phyloP scores from a whole-genome alignment of 92 coral and sea anemone species.

The Epizoanthus ramosus region DNA sequence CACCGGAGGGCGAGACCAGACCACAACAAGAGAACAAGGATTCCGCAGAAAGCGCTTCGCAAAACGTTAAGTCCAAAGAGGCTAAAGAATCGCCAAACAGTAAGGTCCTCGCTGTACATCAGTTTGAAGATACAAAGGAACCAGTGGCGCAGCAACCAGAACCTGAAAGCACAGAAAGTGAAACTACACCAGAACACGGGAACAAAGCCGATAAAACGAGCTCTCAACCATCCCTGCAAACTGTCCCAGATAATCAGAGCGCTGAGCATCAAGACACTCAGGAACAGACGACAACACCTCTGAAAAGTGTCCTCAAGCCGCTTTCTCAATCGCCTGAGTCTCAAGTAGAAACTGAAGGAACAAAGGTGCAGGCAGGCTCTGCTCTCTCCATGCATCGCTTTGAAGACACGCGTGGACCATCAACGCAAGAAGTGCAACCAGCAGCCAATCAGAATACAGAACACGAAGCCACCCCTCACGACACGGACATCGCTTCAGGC shows the following conservation, averaged over 20 bases:
- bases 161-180: not conserved
- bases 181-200: not conserved
- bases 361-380: not conserved
- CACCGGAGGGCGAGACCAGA: not conserved
- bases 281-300: not conserved
- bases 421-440: not conserved
- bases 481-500: not conserved
- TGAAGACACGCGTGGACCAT: slow-evolving; percentile 6
- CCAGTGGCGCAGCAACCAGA: not conserved
- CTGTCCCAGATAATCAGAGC: not conserved
- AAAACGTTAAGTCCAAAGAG: not conserved
- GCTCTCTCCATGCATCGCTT: not conserved
- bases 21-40: not conserved
- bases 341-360: not conserved
- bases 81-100: not conserved
- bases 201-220: not conserved
- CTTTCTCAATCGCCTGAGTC: not conserved
- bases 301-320: not conserved
- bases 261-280: not conserved
- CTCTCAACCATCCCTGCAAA: not conserved
- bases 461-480: not conserved
- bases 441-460: not conserved
- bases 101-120: slow-evolving; percentile 2
- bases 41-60: not conserved
- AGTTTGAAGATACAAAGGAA: not conserved